Base-by-base conservation (phyloP, 1,140 invertebrate genomes). In the Drosophila teissieri region DNA sequence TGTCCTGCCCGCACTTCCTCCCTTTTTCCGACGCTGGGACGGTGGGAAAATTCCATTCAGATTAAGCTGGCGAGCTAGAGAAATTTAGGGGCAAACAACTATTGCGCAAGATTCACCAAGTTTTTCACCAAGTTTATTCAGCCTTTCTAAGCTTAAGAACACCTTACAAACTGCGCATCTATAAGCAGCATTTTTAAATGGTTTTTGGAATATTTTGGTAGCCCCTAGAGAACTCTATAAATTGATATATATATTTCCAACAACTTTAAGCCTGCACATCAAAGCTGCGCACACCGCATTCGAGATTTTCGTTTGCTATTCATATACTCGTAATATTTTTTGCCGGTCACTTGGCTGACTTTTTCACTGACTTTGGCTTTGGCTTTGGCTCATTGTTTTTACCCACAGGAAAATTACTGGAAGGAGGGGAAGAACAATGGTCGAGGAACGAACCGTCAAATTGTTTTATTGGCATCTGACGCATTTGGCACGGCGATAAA, bases 391-490 rank as follows among this genome's bases (percentile, higher is more conserved):
- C 49, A 52, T 52, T 52, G 49, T 52, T 52, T 52, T 52, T 36
- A 12, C 15, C 31, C 49, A 36, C 49, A 36, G 27, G 15, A 15
- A 15, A 31, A 14, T 15, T 2, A 14, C 11, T 14, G 14, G 24
- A 11, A 8, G 24, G 12, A 27, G 14, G 15, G 6, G 12, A 3
- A 7, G 8, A 77, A 88, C 84, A 79, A 88, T 69, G 58, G 68
- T 55, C 17, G 15, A 58, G 12, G 46, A 88, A 86, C 61, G 65
- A 77, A 52, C 62, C 68, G 49, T 62, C 84, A 89, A 88, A 88
- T 88, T 82, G 84, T 89, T 88, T 89, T 88, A 88, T 88, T 88
- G 83, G 62, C 79, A 89, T 81, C 64, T 78, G 76, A 64, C 65
- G 84, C 83, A 88, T 88, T 75, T 64, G 62, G 45, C 52, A 34